Evolutionary conservation across 2,797 vertebrate genomes (phyloP).

Genomic region (Peromyscus aztecus): DNA sequence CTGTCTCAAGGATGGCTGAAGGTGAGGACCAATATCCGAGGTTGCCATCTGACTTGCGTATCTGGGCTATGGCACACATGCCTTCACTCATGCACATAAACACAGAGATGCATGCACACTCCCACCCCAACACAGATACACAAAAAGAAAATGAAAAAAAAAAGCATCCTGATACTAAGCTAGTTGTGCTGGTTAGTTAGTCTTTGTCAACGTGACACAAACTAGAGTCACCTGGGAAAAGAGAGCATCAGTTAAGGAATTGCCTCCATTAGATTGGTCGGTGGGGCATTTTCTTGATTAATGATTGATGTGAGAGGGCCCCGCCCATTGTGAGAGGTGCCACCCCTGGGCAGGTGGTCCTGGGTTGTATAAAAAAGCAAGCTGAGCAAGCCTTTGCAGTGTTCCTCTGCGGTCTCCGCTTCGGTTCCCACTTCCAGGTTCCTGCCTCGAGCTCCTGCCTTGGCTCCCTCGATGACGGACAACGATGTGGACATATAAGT

Average conservation of each 20-base stretch:
- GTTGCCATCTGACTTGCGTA: not conserved
- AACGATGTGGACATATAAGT: not conserved
- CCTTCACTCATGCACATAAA: no score
- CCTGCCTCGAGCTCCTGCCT: not conserved
- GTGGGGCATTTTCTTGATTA: not conserved
- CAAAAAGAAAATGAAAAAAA: constrained; percentile 42
- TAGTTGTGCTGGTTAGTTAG: not conserved
- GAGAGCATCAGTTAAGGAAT: not conserved
- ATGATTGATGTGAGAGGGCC: not conserved
- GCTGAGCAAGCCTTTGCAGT: not conserved
- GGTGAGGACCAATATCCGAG: not conserved
- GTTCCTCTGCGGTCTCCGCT: not conserved
- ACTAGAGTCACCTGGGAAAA: not conserved
- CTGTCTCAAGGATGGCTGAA: not conserved
- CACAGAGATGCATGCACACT: not conserved
- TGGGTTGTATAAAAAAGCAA: not conserved
- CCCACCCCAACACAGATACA: not conserved
- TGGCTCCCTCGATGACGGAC: not conserved
- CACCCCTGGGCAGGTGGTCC: no score
- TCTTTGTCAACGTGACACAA: not conserved
- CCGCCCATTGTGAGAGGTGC: not conserved
- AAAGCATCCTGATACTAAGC: not conserved
- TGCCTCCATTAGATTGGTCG: not conserved
- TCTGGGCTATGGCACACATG: not conserved
- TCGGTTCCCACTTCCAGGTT: not conserved